Evolutionary conservation across 2,797 vertebrate genomes (phyloP).

Genomic region (Schizopygopsis pylzovi): DNA sequence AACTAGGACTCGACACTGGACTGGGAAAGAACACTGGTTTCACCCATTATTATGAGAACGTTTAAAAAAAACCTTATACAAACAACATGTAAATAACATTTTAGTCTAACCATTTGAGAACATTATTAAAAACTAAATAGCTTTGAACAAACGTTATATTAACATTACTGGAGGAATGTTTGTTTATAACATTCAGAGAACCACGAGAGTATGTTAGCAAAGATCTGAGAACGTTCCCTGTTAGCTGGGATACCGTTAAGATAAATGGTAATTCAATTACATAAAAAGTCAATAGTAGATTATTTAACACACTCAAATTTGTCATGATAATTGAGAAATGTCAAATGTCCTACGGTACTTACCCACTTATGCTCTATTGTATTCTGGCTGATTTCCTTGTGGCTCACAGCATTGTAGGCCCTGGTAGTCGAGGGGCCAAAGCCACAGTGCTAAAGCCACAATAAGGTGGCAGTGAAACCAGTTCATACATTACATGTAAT

Average conservation of each 20-base stretch:
- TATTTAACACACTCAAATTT: conserved; percentile 2
- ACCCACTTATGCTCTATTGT: conserved; percentile 67
- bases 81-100: too few species aligned
- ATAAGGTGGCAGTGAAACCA: conserved; percentile 62
- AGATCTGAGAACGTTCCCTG: too few species aligned
- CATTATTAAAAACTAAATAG: too few species aligned
- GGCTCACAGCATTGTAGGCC: conserved; percentile 73
- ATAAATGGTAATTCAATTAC: background rate
- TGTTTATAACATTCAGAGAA: too few species aligned
- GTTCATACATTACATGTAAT: conserved; percentile 49
- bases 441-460: conserved; percentile 61
- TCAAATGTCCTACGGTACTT: conserved; percentile 73
- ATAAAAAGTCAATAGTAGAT: background rate
- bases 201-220: too few species aligned
- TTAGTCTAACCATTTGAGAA: too few species aligned
- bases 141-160: too few species aligned
- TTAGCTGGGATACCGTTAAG: background rate
- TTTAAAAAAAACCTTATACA: too few species aligned
- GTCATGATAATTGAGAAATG: background rate
- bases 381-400: conserved; percentile 69
- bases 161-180: too few species aligned
- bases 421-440: conserved; percentile 64
- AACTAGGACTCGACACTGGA: too few species aligned
- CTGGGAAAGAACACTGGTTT: too few species aligned
- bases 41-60: too few species aligned